phyloP scores from a whole-genome alignment of 2,888 invertebrate species.

The Clanis bilineata region DNA sequence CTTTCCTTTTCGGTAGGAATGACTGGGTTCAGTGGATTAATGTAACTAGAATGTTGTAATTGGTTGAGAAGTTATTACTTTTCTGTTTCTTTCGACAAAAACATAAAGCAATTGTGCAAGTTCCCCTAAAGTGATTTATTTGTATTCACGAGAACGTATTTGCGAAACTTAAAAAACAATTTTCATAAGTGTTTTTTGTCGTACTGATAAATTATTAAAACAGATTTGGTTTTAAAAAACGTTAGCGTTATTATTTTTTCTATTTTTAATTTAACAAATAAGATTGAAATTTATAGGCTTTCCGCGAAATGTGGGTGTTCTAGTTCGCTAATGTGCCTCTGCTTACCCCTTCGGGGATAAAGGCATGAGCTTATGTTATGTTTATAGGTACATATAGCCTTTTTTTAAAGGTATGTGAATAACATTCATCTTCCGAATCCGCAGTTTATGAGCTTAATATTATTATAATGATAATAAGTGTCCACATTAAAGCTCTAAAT shows the following conservation, averaged over 20 bases:
- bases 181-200: slow-evolving; percentile 18
- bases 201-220: background rate
- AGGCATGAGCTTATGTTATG: no score
- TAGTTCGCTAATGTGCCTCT: no score
- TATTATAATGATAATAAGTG: slow-evolving; percentile 20
- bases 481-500: slow-evolving; percentile 25
- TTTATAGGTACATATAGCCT: no score
- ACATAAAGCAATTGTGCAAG: slow-evolving; percentile 69
- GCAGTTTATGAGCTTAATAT: slow-evolving; percentile 4
- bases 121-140: slow-evolving; percentile 63
- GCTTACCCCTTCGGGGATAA: no score
- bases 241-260: no score
- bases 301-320: no score
- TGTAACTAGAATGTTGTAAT: slow-evolving; percentile 74
- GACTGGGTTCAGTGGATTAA: slow-evolving; percentile 64
- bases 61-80: slow-evolving; percentile 72
- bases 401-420: background rate
- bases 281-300: no score
- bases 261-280: no score
- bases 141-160: slow-evolving; percentile 60
- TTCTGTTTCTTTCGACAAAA: slow-evolving; percentile 50
- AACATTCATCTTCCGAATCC: slow-evolving; percentile 7
- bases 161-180: slow-evolving; percentile 59
- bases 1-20: slow-evolving; percentile 63
- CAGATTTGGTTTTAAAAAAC: background rate